Percentiles rank a stretch among this genome's conserved stretches.
Conservation (phyloP, 2,888 invertebrate species). For the Notocelia uddmanniana region DNA sequence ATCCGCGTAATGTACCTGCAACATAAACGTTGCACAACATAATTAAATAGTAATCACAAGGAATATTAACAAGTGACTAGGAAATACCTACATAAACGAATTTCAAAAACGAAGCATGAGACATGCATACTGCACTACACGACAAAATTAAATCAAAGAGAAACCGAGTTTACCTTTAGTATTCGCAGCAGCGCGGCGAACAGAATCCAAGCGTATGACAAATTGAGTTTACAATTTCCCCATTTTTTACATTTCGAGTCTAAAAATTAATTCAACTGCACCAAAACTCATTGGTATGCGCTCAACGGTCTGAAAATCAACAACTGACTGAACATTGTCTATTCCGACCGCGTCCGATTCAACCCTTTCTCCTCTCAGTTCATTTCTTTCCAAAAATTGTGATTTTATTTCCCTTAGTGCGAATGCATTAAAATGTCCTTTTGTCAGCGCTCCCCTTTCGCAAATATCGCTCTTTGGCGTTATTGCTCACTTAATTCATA, state of each 20-base stretch:
- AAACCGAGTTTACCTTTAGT: conserved; percentile 29
- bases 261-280: conserved; percentile 65
- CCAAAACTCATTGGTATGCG: conserved; percentile 69
- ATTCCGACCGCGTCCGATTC: conserved; percentile 67
- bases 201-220: conserved; percentile 42
- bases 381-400: conserved; percentile 74
- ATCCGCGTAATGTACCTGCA: neutral
- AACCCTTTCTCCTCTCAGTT: conserved; percentile 79
- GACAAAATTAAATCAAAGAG: conserved; percentile 33
- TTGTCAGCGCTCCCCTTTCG: conserved; percentile 39
- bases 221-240: conserved; percentile 44
- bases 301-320: conserved; percentile 72
- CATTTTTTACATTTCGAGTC: conserved; percentile 54
- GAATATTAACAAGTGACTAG: neutral
- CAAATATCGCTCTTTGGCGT: conserved; percentile 35
- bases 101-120: conserved; percentile 3
- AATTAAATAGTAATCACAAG: neutral
- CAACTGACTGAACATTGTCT: conserved; percentile 65
- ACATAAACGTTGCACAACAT: neutral
- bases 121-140: conserved; percentile 10
- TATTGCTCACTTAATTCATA: conserved; percentile 22
- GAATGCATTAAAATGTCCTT: conserved; percentile 65
- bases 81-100: conserved; percentile 2
- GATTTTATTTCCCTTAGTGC: conserved; percentile 70
- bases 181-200: conserved; percentile 20